Percentiles rank a stretch among this genome's conserved stretches.
Conservation (phyloP, 1,140 invertebrate genomes). For the Brachionus angularis region DNA sequence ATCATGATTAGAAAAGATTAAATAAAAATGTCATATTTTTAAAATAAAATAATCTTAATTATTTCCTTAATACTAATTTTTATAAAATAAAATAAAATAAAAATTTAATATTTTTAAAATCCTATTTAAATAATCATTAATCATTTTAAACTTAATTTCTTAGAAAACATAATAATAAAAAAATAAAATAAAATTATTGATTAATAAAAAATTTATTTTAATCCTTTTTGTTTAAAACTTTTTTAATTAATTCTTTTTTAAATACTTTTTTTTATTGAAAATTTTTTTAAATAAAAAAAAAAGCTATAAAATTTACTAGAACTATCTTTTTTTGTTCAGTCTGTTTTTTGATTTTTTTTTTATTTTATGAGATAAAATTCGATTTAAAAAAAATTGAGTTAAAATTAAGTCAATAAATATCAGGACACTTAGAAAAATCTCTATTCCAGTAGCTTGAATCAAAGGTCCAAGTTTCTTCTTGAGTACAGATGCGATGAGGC, state of each 20-base stretch:
- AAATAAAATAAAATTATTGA: neutral
- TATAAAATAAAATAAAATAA: too few relatives aligned
- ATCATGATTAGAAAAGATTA: too few relatives aligned
- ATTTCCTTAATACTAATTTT: too few relatives aligned
- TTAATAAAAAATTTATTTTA: neutral
- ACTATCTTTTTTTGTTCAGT: too few relatives aligned
- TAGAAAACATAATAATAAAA: neutral
- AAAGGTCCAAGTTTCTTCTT: constrained; percentile 77
- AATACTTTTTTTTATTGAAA: neutral
- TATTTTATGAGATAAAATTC: neutral
- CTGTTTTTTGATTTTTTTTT: neutral
- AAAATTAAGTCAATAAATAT: constrained; percentile 64
- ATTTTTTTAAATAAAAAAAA: neutral
- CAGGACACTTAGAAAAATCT: constrained; percentile 67
- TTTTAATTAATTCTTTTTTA: too few relatives aligned
- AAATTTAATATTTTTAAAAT: too few relatives aligned
- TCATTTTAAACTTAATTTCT: too few relatives aligned
- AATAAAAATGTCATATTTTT: too few relatives aligned
- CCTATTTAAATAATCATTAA: too few relatives aligned
- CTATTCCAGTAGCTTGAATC: constrained; percentile 80
- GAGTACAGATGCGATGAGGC: neutral
- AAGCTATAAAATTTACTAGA: too few relatives aligned
- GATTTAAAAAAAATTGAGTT: neutral
- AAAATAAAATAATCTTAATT: too few relatives aligned
- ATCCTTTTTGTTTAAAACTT: too few relatives aligned